These are phyloP conservation scores for Microchirus variegatus DNA, from an alignment of 2,797 vertebrate genomes.

Conservation along the genomic window DNA sequence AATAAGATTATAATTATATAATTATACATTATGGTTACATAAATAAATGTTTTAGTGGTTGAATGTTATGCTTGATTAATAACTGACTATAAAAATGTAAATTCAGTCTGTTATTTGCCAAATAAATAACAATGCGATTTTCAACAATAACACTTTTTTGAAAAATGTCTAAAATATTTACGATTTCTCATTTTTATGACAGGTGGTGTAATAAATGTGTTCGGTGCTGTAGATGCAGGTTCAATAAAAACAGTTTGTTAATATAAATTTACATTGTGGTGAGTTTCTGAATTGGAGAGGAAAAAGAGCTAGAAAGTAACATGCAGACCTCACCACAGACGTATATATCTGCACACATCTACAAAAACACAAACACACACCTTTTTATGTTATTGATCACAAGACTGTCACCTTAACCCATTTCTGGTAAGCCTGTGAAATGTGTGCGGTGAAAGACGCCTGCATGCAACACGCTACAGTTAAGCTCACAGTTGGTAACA, in stretches of 20 bases:
- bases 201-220: too few relatives aligned
- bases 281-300: not conserved
- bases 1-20: too few relatives aligned
- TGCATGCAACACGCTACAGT: not conserved
- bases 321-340: not conserved
- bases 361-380: too few relatives aligned
- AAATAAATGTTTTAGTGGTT: too few relatives aligned
- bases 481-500: not conserved
- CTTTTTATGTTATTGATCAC: constrained; percentile 4
- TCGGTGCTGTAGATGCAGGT: not conserved
- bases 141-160: too few relatives aligned
- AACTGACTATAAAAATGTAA: too few relatives aligned
- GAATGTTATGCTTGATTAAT: too few relatives aligned
- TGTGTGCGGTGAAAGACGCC: constrained; percentile 2
- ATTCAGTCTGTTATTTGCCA: too few relatives aligned
- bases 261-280: not conserved
- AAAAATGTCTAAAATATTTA: too few relatives aligned
- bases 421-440: constrained; percentile 35
- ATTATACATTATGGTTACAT: too few relatives aligned
- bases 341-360: not conserved
- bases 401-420: constrained; percentile 21
- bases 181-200: too few relatives aligned
- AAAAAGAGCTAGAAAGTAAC: not conserved
- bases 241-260: not conserved
- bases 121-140: too few relatives aligned